Base-by-base conservation (phyloP, 2,113 vertebrate species). In the Crocuta crocuta region DNA sequence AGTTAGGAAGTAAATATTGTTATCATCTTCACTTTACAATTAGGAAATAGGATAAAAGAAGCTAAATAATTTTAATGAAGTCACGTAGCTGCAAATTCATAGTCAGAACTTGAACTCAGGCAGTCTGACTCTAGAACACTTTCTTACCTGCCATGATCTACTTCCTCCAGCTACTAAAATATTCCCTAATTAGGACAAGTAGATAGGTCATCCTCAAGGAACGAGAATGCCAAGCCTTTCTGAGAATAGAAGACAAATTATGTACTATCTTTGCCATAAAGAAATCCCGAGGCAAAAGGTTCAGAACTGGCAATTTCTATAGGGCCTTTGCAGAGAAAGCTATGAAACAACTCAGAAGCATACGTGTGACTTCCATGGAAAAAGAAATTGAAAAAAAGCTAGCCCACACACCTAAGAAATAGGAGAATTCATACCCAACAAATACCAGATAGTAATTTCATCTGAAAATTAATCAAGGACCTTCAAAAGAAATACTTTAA, bases 401-500 rank as follows among this genome's bases (percentile, higher is more conserved):
- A n/a, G 13, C 53, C n/a, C 55, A 17, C 21, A 81, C 2, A 9
- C 39, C 73, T 39, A 63, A 61, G 73, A 86, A 11, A 48, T 21
- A 39, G 26, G 26, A 53, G 53, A 63, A 53, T 43, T 71, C 53
- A 73, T 28, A 92, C 10, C 65, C 28, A 71, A 65, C 26, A 65
- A 86, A 45, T 26, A 65, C 63, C 43, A 87, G 23, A 88, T 31
- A 31, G 13, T 5, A 63, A 73, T 73, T 95, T 61, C 85, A 91
- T 31, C 66, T 87, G 65, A 80, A 91, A 81, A 81, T 73, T 28
- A 65, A 55, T 65, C 10, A 88, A 43, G 2, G 19, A 10, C 68
- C 48, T 70, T 82, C 33, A 83, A 95, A 92, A 82, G 74, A 87
- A 65, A 66, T 83, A 39, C 48, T 66, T 81, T 39, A 73, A 94